A percentile compares a stretch with the other conserved stretches of the same genome.
phyloP scores from a whole-genome alignment of 2,888 invertebrate genomes.

The Caenorhabditis sp. region DNA sequence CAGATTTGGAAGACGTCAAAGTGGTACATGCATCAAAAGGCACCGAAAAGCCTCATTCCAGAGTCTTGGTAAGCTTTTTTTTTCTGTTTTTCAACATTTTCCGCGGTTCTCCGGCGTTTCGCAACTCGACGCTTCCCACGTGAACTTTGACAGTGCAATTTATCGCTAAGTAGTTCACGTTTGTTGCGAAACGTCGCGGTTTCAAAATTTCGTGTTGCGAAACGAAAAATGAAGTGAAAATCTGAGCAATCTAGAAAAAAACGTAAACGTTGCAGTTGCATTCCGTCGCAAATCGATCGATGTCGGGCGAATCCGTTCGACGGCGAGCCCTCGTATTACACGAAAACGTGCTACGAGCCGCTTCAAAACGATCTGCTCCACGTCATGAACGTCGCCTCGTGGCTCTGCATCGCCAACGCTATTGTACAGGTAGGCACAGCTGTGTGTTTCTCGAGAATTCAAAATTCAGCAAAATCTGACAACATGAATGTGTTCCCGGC shows the following conservation, averaged over 20 bases:
- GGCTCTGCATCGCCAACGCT: constrained; percentile 73
- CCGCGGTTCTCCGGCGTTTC: too few relatives aligned
- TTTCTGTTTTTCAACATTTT: neutral
- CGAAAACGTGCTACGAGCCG: constrained; percentile 75
- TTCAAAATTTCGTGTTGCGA: too few relatives aligned
- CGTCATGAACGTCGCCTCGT: constrained; percentile 76
- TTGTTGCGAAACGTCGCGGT: too few relatives aligned
- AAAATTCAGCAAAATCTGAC: too few relatives aligned
- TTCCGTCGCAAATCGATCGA: constrained; percentile 38
- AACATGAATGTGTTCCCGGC: too few relatives aligned
- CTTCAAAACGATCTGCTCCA: constrained; percentile 73
- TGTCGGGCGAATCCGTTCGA: constrained; percentile 61
- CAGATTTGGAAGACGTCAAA: constrained; percentile 77
- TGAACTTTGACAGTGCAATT: neutral
- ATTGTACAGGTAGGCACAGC: constrained; percentile 69
- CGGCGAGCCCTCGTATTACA: constrained; percentile 59
- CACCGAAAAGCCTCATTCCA: constrained; percentile 58
- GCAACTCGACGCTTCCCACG: too few relatives aligned
- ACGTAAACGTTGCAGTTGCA: constrained; percentile 57
- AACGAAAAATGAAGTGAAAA: too few relatives aligned
- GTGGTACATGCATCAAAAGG: constrained; percentile 78
- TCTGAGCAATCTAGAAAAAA: too few relatives aligned
- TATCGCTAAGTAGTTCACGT: too few relatives aligned
- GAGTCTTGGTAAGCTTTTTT: constrained; percentile 49
- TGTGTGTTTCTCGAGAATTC: too few relatives aligned